Base-by-base conservation (phyloP, 2,888 invertebrate species). In the Bugula neritina region DNA sequence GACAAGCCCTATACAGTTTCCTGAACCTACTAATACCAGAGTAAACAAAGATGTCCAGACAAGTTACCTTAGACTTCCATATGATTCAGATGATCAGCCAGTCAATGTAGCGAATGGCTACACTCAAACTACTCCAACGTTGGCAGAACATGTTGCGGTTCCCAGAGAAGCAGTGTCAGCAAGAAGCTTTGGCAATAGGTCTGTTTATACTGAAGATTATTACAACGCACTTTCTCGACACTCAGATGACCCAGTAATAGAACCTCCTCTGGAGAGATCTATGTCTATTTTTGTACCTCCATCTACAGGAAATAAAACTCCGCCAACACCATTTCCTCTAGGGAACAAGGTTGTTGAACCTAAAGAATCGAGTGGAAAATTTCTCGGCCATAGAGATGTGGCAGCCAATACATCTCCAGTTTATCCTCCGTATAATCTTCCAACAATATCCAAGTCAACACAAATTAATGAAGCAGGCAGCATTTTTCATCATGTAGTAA, bases 141-240 rank as follows among this genome's bases (percentile, higher is more conserved):
- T 63, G 21, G 31, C 27, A 13, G 34, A 21, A 29, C 10, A 13
- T n/a, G 31, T 27, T 31, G 27, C 63, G 5, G n/a, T 25, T n/a
- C 21, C 27, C 27, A 34, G 27, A 21, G 5, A 25, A 2, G 5
- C 29, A 13, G 5, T 31, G 3, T n/a, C 29, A 2, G 13, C 34
- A 5, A 5, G 57, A 13, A 63, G 63, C 27, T 31, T 31, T 63
- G 63, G 31, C 27, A 63, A 31, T 25, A 21, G 31, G 31, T 31
- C 25, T 13, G 63, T 31, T 27, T 21, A 31, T 25, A 63, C 63
- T 5, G 63, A 63, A 31, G 63, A 63, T 34, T 63, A 63, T 63
- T 17, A 27, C 10, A 25, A 63, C n/a, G 63, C 27, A 31, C 31
- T 63, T 10, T 63, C 63, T 13, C 2, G 63, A 63, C 63, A 34